Base-by-base conservation (phyloP, 2,888 invertebrate species). In the Lottia gigantea region DNA sequence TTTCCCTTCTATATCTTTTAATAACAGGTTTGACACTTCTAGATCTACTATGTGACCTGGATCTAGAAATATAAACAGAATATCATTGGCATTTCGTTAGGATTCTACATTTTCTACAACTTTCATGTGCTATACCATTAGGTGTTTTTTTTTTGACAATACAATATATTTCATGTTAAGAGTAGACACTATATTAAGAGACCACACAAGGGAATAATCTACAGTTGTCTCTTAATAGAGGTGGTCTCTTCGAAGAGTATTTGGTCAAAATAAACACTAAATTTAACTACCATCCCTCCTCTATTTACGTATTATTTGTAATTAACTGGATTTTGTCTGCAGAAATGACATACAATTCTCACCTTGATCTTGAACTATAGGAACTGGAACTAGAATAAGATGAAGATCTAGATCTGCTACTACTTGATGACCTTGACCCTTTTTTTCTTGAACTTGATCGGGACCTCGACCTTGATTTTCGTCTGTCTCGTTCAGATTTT, bases 1-100 rank as follows among this genome's bases (percentile, higher is more conserved):
- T 86, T 61, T 83, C 84, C 11, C 87, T 76, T 63, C 87, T 78
- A 72, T 86, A 86, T 12, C 86, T 77, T 62, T 86, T 87, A 7
- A 86, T 73, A 14, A 78, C 79, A 25, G 79, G 78, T 47, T 77
- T 79, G 19, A 67, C 65, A 31, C 72, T 71, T 14, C 26, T 63
- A 62, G 78, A 76, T 63, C 64, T 62, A 55, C 72, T 74, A 26
- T 62, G 62, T 0, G 79, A 79, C 46, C 72, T 76, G n/a, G 73
- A 73, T 68, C 73, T 71, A 25, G n/a, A 16, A 64, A 40, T 40
- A 40, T 40, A 23, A 12, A 31, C 31, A 62, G 12, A 62, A 19
- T 25, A 3, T 62, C 4, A 23, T 7, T 62, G 15, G 7, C 1
- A 23, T 25, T 62, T n/a, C n/a, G n/a, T n/a, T n/a, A 19, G 1